Evolutionary conservation across 2,888 invertebrate genomes (phyloP), one percentile per base, ranked within the genome.

Genomic region (Ceriagrion tenellum): DNA sequence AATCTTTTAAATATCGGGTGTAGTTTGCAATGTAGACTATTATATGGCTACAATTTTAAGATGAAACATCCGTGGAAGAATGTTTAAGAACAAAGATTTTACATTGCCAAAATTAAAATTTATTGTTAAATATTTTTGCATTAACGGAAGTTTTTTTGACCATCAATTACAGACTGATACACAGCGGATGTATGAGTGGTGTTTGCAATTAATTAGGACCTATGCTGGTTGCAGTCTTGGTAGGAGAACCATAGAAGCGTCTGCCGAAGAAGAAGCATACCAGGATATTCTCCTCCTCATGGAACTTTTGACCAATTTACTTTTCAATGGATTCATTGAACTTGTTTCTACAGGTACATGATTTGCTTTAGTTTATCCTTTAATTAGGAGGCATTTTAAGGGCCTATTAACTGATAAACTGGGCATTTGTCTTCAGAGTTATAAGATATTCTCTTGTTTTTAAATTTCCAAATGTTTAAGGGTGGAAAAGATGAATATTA

Each of bases 201-300:
- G 98, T 96, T 97, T 98, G 95, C 97, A 97, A 10, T 97, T 98
- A 1, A 98, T 99, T 95, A 98, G 98, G 96, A 97, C 98, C 1
- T 99, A 98, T 96, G 97, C 98, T 95, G 97, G 97, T 96, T 98
- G 97, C 97, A 98, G 98, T 96, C 97, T 97, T 0, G 97, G 98
- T 95, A 97, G 98, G 96, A 97, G 98, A 90, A 98, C 97, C 0
- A 97, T 97, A 47, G 98, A 98, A 95, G 97, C 97, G 3, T 97
- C 98, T 56, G 98, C 98, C 26, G 98, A 98, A 95, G 99, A 99
- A 96, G 98, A 98, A 96, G 97, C 97, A 95, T 98, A 97, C 96
- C 97, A 98, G 97, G 99, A 99, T 96, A 98, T 99, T 96, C 97
- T 98, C 95, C 97, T 98, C 10, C 97, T 99, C 20, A 98, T 99